Conservation (phyloP, 2,113 vertebrate species). For the Channa argus region DNA sequence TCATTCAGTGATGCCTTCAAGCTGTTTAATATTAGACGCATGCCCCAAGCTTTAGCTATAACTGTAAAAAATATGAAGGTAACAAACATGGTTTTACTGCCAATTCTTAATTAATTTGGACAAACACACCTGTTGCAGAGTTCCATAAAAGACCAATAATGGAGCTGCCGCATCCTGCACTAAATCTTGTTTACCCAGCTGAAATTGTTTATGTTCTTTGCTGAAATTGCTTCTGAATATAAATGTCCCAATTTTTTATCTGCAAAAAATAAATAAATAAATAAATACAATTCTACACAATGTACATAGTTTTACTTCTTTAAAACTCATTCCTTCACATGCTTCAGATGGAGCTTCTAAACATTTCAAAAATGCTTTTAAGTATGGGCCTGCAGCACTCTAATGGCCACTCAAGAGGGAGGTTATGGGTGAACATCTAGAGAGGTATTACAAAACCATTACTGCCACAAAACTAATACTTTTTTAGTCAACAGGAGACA, state of each 20-base stretch:
- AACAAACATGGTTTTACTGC: conserved; percentile 4
- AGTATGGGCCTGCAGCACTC: not conserved
- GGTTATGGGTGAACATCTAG: not conserved
- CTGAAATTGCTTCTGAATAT: conserved; percentile 32
- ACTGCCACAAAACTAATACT: not conserved
- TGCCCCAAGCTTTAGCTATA: conserved; percentile 1
- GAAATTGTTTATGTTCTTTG: conserved; percentile 11
- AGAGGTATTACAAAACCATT: not conserved
- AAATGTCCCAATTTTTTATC: conserved; percentile 16
- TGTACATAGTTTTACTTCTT: not conserved
- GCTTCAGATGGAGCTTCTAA: not conserved
- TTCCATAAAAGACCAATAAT: conserved; percentile 42
- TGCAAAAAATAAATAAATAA: not conserved
- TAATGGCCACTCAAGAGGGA: conserved; percentile 12
- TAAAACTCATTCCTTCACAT: not conserved
- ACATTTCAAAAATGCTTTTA: not conserved
- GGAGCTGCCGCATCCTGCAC: conserved; percentile 3
- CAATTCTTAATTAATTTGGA: conserved; percentile 47
- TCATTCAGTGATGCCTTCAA: conserved; percentile 27
- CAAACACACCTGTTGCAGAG: conserved; percentile 37
- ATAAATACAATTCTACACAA: not conserved
- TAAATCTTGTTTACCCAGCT: conserved; percentile 36
- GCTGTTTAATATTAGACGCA: conserved; percentile 32
- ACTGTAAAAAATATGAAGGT: conserved; percentile 19
- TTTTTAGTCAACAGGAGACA: not conserved